Base-by-base conservation (phyloP, 2,113 vertebrate genomes). In the Sander vitreus region DNA sequence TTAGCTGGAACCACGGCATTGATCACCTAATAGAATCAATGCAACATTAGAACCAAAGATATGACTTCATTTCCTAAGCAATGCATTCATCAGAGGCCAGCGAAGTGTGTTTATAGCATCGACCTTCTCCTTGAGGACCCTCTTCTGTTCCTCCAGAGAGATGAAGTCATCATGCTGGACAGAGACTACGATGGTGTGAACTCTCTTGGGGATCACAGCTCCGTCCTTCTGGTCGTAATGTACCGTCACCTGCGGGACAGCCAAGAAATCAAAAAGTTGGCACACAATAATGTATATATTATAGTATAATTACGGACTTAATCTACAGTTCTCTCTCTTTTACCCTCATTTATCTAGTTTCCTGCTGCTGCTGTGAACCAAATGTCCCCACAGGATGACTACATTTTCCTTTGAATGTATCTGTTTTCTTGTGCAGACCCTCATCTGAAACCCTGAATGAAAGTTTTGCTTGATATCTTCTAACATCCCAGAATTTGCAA, bases 151-250 rank as follows among this genome's bases (percentile, higher is more conserved):
- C 63, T 96, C 96, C 93, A 99, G 93, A 0, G 95, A 87, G 64
- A 98, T 64, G 45, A 50, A 82, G 73, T 99, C 98, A 0, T 99
- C 93, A 0, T 99, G 98, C 85, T 99, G 98, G 71, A 98, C 98
- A 0, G 98, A 99, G 94, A 99, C 96, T 50, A 99, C 98, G 0
- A 99, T 93, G 64, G 98, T 99, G 89, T 99, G 98, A 30, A 99
- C 95, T 0, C 97, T 96, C 62, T 96, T 87, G 0, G 98, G 98
- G 78, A 99, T 95, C 68, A 99, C 97, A 0, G 96, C 96, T 0
- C 98, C 97, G 0, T 96, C 94, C 82, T 96, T 91, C 94, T 98
- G 97, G 0, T 75, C 91, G 33, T 99, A 99, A 89, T 98, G 96
- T 3, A 99, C 98, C 0, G 98, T 99, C 82, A 99, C 98, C 95